Evolutionary conservation across 2,888 invertebrate species (phyloP).

Genomic region (Tetrapedia diversipes): DNA sequence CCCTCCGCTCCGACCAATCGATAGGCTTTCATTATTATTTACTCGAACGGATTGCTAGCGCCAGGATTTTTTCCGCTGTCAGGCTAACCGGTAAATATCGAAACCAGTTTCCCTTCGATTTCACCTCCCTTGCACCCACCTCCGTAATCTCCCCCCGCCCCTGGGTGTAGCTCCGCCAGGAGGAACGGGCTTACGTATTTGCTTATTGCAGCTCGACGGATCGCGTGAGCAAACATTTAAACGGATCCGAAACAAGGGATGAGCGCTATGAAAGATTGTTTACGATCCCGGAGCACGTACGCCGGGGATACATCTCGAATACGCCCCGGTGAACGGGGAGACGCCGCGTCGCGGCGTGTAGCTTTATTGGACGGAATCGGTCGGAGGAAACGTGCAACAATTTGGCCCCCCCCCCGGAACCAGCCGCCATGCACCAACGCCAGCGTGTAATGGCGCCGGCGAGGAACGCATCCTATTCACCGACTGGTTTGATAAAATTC

Average conservation of each 20-base stretch:
- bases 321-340: slow-evolving; percentile 29
- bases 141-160: neutral
- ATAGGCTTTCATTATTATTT: slow-evolving; percentile 67
- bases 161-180: neutral
- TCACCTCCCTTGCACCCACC: slow-evolving; percentile 4
- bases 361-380: slow-evolving; percentile 34
- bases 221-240: slow-evolving; percentile 44
- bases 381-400: slow-evolving; percentile 29
- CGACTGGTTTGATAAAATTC: slow-evolving; percentile 30
- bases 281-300: slow-evolving; percentile 48
- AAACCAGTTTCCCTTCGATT: slow-evolving; percentile 30
- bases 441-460: neutral
- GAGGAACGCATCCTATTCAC: neutral
- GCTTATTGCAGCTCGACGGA: slow-evolving; percentile 36
- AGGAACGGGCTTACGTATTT: slow-evolving; percentile 35
- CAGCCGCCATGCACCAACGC: neutral
- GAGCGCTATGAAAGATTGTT: slow-evolving; percentile 51
- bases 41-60: slow-evolving; percentile 54
- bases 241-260: slow-evolving; percentile 45
- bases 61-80: slow-evolving; percentile 39
- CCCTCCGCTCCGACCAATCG: slow-evolving; percentile 44
- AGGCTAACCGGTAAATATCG: slow-evolving; percentile 48
- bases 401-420: slow-evolving; percentile 27
- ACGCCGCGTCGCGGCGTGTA: slow-evolving; percentile 22
- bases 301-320: slow-evolving; percentile 30